Evolutionary conservation across 1,140 invertebrate species (phyloP), one percentile per base, ranked within the genome.

Genomic region (Zaprionus ornatus): DNA sequence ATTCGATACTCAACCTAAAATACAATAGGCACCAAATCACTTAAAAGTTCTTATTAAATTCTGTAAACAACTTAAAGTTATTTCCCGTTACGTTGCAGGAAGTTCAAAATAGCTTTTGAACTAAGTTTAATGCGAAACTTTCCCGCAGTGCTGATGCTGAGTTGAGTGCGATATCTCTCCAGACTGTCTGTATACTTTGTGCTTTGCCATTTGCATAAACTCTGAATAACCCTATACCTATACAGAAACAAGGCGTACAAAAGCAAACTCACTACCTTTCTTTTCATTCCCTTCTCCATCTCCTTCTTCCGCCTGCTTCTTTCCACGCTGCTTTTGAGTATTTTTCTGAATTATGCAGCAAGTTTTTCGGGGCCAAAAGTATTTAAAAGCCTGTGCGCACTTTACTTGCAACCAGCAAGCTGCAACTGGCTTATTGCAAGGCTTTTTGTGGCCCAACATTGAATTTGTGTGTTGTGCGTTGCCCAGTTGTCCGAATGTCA

Each of bases 321-420:
- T 23, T 21, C 3, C 19, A 10, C 7, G 45, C 10, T 50, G 45
- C 5, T 50, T 50, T 50, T 50, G 19, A 5, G 9, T 50, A 23
- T 19, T 50, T 61, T 25, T 21, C 13, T 54, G 69, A 85, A 86
- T 85, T 78, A 84, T 86, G 73, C 72, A 69, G 82, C 73, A 86
- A 86, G 61, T 86, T 86, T 79, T 42, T 56, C 5, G 25, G 17
- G 42, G 10, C 66, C 55, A 52, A 79, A 77, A 77, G 68, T 82
- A 67, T 76, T 82, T 77, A 76, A 74, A 80, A 80, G 79, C 25
- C 60, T 45, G 40, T 45, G 40, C 25, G 73, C 68, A 74, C 67
- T 86, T 81, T 65, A 80, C 17, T 59, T 75, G 56, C 62, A 52
- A 19, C 63, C 45, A 37, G 27, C 66, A 75, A 10, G 27, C 54